These are phyloP conservation scores for Neomorphus geoffroyi DNA, from an alignment of 2,797 vertebrate species.

Conservation along the genomic window DNA sequence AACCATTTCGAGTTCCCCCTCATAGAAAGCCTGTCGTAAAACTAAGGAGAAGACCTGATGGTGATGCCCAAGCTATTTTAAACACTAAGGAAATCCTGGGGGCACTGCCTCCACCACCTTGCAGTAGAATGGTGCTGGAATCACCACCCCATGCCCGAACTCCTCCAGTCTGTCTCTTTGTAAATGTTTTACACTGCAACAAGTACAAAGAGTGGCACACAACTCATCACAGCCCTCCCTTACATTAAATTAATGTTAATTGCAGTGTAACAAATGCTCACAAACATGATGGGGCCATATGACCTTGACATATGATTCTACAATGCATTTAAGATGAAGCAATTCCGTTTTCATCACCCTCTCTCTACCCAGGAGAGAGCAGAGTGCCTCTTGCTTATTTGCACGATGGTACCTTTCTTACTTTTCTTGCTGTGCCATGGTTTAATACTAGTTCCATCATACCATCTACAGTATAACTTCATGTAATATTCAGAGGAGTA, in stretches of 20 bases:
- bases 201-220: fast-evolving
- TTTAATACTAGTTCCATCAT: neutral
- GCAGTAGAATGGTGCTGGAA: neutral
- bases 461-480: fast-evolving
- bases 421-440: neutral
- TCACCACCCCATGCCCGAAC: neutral
- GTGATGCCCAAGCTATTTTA: neutral
- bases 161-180: fast-evolving
- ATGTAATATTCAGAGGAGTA: neutral
- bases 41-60: neutral
- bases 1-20: neutral
- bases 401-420: fast-evolving
- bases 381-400: neutral
- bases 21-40: neutral
- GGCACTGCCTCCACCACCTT: neutral
- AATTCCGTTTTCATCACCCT: fast-evolving
- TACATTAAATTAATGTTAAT: neutral
- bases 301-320: neutral
- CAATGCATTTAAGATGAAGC: fast-evolving
- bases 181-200: neutral
- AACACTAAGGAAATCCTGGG: neutral
- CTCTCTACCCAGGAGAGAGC: too few relatives aligned
- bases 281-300: fast-evolving
- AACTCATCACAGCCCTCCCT: neutral
- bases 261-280: neutral